Percentiles rank a stretch among this genome's conserved stretches.
These are phyloP conservation scores for Oreochromis spilurus DNA, from an alignment of 2,113 vertebrate genomes.

Conservation along the genomic window DNA sequence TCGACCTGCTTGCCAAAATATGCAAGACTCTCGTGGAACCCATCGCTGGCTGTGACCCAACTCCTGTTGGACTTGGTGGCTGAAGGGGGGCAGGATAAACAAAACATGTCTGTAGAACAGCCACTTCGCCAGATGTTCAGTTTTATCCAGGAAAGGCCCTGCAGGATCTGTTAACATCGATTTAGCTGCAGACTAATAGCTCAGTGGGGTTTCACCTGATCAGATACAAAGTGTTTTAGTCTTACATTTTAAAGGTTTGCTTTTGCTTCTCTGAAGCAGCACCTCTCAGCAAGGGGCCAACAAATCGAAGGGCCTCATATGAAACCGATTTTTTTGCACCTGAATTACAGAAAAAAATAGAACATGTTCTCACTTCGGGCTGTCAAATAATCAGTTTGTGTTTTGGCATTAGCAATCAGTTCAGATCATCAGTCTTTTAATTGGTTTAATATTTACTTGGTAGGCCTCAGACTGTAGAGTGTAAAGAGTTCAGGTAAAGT, in stretches of 20 bases:
- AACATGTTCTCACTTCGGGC: neutral
- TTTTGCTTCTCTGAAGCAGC: neutral
- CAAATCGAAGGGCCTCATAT: neutral
- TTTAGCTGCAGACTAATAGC: neutral
- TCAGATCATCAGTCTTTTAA: neutral
- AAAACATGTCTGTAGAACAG: slow-evolving; percentile 10
- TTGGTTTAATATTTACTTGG: neutral
- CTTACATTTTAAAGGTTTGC: neutral
- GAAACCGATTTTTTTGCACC: rapidly evolving
- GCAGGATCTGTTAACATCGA: neutral
- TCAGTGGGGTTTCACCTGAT: neutral
- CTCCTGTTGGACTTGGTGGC: neutral
- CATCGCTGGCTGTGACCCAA: slow-evolving; percentile 19
- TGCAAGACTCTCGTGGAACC: neutral
- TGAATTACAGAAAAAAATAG: neutral
- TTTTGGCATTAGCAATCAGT: neutral
- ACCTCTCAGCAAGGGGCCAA: rapidly evolving
- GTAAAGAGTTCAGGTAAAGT: neutral
- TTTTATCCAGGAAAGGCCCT: neutral
- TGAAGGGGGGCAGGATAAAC: slow-evolving; percentile 14
- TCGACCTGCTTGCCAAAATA: neutral
- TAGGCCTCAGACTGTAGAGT: neutral
- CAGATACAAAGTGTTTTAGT: neutral
- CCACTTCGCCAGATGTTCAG: slow-evolving; percentile 43
- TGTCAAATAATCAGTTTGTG: neutral